Conservation (phyloP, 1,140 invertebrate genomes). For the Drosophila ercepeae region DNA sequence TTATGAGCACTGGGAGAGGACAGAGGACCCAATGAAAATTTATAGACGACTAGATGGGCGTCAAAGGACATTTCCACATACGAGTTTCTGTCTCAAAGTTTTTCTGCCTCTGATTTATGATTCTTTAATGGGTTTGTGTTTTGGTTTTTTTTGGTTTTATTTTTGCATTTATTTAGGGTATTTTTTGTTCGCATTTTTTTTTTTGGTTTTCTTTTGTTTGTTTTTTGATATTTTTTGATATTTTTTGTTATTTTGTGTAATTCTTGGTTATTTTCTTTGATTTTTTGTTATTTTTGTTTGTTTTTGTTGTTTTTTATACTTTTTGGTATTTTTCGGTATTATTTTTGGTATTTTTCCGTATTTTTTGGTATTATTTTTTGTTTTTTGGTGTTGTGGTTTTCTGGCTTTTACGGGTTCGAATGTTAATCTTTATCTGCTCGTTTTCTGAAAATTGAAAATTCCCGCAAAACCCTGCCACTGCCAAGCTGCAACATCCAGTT, state of each 20-base stretch:
- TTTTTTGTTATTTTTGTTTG: too few species aligned
- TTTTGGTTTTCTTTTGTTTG: too few species aligned
- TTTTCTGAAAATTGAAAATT: slow-evolving; percentile 33
- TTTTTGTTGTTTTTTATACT: too few species aligned
- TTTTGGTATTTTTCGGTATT: too few species aligned
- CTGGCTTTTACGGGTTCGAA: too few species aligned
- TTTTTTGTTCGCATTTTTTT: slow-evolving; percentile 4
- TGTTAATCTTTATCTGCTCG: slow-evolving; percentile 36
- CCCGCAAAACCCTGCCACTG: neutral
- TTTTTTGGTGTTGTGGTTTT: too few species aligned
- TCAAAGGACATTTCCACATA: slow-evolving; percentile 5
- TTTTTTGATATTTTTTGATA: too few species aligned
- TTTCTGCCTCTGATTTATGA: slow-evolving; percentile 39
- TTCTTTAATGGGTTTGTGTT: slow-evolving; percentile 14
- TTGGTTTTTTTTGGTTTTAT: neutral
- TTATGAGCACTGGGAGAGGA: slow-evolving; percentile 36
- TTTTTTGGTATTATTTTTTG: too few species aligned
- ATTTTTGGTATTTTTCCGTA: too few species aligned
- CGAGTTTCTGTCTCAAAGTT: neutral
- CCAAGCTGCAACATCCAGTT: slow-evolving; percentile 14
- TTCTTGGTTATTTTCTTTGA: too few species aligned
- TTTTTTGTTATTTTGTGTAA: too few species aligned
- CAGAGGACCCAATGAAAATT: slow-evolving; percentile 46
- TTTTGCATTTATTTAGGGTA: neutral
- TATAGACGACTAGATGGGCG: slow-evolving; percentile 28